A percentile compares a stretch with the other conserved stretches of the same genome.
These are phyloP conservation scores for Acleris cristana DNA, from an alignment of 2,888 invertebrate species.

Conservation along the genomic window DNA sequence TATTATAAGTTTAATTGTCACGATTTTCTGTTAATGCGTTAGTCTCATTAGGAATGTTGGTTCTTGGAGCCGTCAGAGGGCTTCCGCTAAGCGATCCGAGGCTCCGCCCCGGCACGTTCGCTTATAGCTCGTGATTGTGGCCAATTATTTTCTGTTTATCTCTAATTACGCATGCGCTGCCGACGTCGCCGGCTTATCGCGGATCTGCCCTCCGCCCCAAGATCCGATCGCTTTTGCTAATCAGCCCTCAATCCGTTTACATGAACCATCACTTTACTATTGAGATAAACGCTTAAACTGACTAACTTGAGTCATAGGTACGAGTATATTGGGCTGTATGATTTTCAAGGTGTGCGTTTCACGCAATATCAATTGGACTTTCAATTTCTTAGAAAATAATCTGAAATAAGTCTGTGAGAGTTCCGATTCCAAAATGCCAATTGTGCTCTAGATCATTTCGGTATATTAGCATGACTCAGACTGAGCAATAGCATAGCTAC, in stretches of 20 bases:
- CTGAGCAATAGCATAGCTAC: background rate
- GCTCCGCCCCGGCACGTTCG: slow-evolving; percentile 67
- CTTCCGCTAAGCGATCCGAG: slow-evolving; percentile 55
- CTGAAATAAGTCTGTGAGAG: slow-evolving; percentile 19
- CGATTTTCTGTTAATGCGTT: slow-evolving; percentile 44
- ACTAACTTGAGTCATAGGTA: background rate
- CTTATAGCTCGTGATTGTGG: slow-evolving; percentile 77
- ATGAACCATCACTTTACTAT: slow-evolving; percentile 66
- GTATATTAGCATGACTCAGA: slow-evolving; percentile 18
- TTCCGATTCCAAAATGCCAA: slow-evolving; percentile 21
- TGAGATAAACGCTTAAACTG: slow-evolving; percentile 46
- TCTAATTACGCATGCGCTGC: slow-evolving; percentile 83
- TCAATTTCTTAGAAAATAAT: slow-evolving; percentile 25
- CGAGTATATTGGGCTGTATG: background rate
- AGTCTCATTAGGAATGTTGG: slow-evolving; percentile 46
- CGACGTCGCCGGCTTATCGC: slow-evolving; percentile 76
- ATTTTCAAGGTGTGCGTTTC: background rate
- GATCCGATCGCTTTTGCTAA: slow-evolving; percentile 77
- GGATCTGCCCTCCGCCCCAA: slow-evolving; percentile 80
- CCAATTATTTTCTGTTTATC: slow-evolving; percentile 84
- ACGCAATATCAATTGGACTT: background rate
- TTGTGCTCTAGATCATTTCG: slow-evolving; percentile 31
- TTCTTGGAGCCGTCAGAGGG: slow-evolving; percentile 47
- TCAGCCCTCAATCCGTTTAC: slow-evolving; percentile 75
- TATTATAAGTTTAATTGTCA: slow-evolving; percentile 43